Base-by-base conservation (phyloP, 2,113 vertebrate genomes). In the Bos indicus region DNA sequence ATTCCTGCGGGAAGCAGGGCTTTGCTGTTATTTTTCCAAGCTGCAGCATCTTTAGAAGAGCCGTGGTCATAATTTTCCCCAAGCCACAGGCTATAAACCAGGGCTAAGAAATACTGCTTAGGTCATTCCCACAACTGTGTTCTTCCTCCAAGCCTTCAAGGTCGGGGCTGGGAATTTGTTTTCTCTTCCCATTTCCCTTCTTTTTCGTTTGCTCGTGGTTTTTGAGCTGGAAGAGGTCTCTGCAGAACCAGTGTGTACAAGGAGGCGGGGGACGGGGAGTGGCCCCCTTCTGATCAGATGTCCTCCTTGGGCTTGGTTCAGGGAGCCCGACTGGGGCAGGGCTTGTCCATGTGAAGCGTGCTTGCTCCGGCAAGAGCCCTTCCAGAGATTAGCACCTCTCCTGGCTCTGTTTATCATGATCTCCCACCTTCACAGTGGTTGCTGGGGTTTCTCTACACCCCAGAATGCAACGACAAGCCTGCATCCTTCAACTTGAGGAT, bases 1-100 rank as follows among this genome's bases (percentile, higher is more conserved):
- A 5, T 51, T 48, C 36, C 23, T 1, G 0, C 0, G 0, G 77
- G 40, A 25, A 9, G 17, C 14, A 25, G 48, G 62, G 21, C 33
- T 51, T 46, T 43, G 11, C 40, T 67, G n/a, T 30, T 52, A 80
- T 30, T 60, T 54, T 83, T 9, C 36, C 62, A 51, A 64, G 46
- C 13, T 1, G 52, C 87, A 88, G 43, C 43, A 7, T 43, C 87
- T 91, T 30, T 48, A 40, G 74, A 88, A 48, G 57, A 16, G n/a
- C 67, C 7, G 5, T 14, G 21, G 59, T 48, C 30, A 2, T 36
- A 30, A 5, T 88, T 71, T 10, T 17, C 36, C 90, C 52, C 36
- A 46, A 51, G 43, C 26, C 30, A 28, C 17, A 48, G 54, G 52
- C 36, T 87, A 40, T 40, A 33, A 46, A 59, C n/a, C 17, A 0